Evolutionary conservation across 1,140 invertebrate species (phyloP), one percentile per base, ranked within the genome.

Genomic region (Lepidurus apus): DNA sequence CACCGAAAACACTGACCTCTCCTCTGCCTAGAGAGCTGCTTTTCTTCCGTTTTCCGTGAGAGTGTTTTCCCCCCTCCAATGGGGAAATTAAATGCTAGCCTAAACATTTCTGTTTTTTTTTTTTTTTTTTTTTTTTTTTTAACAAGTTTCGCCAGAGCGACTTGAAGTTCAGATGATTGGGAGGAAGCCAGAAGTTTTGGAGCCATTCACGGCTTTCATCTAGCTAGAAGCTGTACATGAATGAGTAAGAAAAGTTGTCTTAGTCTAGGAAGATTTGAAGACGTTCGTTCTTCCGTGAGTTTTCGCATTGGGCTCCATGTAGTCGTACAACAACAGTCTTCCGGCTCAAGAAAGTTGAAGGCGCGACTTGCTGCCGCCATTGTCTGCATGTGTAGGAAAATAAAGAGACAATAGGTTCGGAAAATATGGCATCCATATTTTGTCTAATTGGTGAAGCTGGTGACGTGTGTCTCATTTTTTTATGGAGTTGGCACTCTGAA

Each of bases 251-350:
- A 65, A 65, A 65, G 53, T 65, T 65, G 53, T 65, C 53, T 65
- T n/a, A 65, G 53, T 65, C 53, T 13, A 65, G 53, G 53, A 65
- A 65, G 53, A 65, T 65, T 65, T 65, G n/a, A 65, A 65, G 53
- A 21, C 53, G 21, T 65, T 9, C 53, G 21, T 65, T 65, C 53
- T 65, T 21, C 53, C 21, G 53, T 17, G 53, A 65, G 21, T 17
- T 13, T 65, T 65, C 53, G 21, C 53, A 65, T 13, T 65, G 53
- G 9, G 53, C n/a, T 65, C 17, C 53, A 21, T 65, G 17, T 65
- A 65, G 53, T 65, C 0, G 53, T 65, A 65, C 21, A 65, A 65
- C 53, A 65, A 65, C 53, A 65, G 17, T 65, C 53, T 65, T 65
- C 53, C 53, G 21, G 17, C 13, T 13, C 17, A 65, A 65, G 53